phyloP scores from a whole-genome alignment of 2,888 invertebrate species.

The Augiades crinisus region DNA sequence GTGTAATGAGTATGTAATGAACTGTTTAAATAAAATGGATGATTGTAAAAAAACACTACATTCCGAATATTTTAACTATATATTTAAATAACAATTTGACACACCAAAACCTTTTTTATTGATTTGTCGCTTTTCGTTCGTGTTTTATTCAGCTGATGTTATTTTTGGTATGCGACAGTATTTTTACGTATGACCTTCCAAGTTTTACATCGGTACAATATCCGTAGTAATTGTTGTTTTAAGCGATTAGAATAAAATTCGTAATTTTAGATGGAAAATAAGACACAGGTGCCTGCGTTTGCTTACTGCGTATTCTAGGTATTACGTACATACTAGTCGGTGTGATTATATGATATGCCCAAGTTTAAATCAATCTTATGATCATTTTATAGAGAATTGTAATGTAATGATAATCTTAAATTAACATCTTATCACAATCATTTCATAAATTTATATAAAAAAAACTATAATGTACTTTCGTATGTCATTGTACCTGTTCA shows the following conservation, averaged over 20 bases:
- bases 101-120: no score
- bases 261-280: slow-evolving; percentile 9
- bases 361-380: not conserved
- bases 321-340: slow-evolving; percentile 39
- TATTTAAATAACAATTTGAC: no score
- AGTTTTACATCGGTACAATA: slow-evolving; percentile 4
- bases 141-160: no score
- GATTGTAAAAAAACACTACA: not conserved
- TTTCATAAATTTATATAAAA: slow-evolving; percentile 20
- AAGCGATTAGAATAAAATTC: slow-evolving; percentile 9
- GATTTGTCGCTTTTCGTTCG: no score
- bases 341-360: slow-evolving; percentile 34
- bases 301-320: slow-evolving; percentile 37
- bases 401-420: slow-evolving; percentile 5
- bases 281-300: slow-evolving; percentile 34
- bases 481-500: slow-evolving; percentile 50
- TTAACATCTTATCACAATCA: slow-evolving; percentile 16
- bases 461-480: slow-evolving; percentile 19
- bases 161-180: no score
- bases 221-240: slow-evolving; percentile 7
- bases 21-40: not conserved
- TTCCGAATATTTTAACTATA: no score
- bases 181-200: no score
- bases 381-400: slow-evolving; percentile 22
- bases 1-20: no score